These are phyloP conservation scores for Galleria mellonella DNA, from an alignment of 1,140 invertebrate species.

Conservation along the genomic window DNA sequence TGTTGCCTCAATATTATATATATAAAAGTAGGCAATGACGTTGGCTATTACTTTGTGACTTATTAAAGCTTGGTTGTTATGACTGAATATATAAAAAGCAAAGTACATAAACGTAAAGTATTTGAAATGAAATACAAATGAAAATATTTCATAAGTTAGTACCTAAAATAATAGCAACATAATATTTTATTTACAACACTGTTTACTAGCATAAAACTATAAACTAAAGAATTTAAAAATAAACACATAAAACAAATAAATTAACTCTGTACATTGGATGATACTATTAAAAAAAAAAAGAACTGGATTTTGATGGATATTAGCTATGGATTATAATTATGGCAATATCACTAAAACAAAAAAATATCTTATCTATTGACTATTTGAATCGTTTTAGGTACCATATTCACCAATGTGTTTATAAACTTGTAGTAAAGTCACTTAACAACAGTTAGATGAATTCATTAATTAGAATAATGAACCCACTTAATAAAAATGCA, in stretches of 20 bases:
- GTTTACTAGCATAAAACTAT: slow-evolving; percentile 63
- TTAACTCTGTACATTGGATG: slow-evolving; percentile 64
- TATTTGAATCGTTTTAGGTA: slow-evolving; percentile 20
- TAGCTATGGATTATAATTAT: slow-evolving; percentile 49
- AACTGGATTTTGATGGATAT: slow-evolving; percentile 43
- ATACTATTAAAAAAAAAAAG: slow-evolving; percentile 23
- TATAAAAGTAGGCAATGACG: slow-evolving; percentile 13
- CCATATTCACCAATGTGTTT: slow-evolving; percentile 7
- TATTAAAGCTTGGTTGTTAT: slow-evolving; percentile 30
- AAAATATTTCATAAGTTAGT: slow-evolving; percentile 37
- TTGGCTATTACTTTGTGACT: slow-evolving; percentile 41
- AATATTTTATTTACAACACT: slow-evolving; percentile 63
- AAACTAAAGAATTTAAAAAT: slow-evolving; percentile 50
- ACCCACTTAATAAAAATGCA: slow-evolving; percentile 2
- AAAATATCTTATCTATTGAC: slow-evolving; percentile 26
- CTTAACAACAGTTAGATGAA: slow-evolving; percentile 9
- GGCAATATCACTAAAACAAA: slow-evolving; percentile 48
- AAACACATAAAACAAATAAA: slow-evolving; percentile 64
- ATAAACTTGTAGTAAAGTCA: slow-evolving; percentile 14
- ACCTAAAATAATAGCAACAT: slow-evolving; percentile 64
- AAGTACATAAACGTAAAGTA: slow-evolving; percentile 19
- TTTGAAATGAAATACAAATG: slow-evolving; percentile 28
- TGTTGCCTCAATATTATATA: slow-evolving; percentile 35
- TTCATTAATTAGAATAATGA: too few species aligned
- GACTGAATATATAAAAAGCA: slow-evolving; percentile 20